phyloP scores from a whole-genome alignment of 2,797 vertebrate genomes.

The Balearica regulorum region DNA sequence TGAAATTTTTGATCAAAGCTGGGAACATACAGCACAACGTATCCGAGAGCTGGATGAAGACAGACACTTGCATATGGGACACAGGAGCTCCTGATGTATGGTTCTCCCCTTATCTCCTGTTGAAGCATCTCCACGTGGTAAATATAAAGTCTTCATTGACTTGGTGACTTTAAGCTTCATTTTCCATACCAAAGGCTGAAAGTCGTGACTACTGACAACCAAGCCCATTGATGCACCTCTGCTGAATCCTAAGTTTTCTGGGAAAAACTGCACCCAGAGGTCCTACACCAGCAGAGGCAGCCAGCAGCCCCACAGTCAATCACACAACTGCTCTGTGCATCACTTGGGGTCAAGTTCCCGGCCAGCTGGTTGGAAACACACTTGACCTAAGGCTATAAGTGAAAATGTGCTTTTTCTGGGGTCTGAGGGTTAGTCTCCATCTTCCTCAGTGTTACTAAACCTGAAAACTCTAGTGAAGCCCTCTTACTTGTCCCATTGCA shows the following conservation, averaged over 20 bases:
- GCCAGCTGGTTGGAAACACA: background rate
- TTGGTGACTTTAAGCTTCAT: background rate
- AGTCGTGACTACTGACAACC: background rate
- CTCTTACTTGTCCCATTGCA: background rate
- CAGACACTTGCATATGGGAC: background rate
- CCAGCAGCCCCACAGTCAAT: background rate
- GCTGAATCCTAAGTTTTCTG: accelerated
- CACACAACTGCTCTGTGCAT: background rate
- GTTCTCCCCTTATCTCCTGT: background rate
- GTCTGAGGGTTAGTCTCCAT: background rate
- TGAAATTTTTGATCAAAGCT: background rate
- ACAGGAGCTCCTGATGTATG: accelerated
- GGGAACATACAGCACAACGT: background rate
- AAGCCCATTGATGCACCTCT: background rate
- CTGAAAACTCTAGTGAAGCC: background rate
- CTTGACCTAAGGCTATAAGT: background rate
- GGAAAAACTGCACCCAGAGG: background rate
- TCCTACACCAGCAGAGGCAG: background rate
- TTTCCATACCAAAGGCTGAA: background rate
- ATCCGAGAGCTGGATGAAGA: background rate
- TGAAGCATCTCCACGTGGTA: background rate
- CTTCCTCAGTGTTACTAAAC: background rate
- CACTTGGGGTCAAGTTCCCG: background rate
- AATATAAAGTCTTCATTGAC: background rate
- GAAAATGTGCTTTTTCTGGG: background rate